Evolutionary conservation across 2,797 vertebrate species (phyloP).

Genomic region (Pyrocephalus nanus): DNA sequence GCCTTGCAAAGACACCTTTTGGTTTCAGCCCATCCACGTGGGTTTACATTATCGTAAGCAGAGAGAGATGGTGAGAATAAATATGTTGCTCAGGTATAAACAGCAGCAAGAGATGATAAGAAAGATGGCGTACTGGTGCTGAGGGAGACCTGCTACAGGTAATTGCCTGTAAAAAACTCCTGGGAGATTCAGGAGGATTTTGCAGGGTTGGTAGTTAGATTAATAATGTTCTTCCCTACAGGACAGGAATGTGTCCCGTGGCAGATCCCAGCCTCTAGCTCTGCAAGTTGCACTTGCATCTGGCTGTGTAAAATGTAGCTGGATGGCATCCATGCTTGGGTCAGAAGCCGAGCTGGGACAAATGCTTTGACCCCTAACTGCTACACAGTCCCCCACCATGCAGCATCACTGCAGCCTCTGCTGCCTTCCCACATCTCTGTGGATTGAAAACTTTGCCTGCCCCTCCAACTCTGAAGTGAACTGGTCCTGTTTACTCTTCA

Average conservation of each 20-base stretch:
- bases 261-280: not conserved
- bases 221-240: not conserved
- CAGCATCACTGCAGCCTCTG: not conserved
- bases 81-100: not conserved
- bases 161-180: not conserved
- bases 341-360: not conserved
- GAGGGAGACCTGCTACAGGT: not conserved
- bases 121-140: not conserved
- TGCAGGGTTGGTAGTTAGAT: not conserved
- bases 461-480: not conserved
- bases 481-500: not conserved
- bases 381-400: fast-evolving
- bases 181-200: not conserved
- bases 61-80: not conserved
- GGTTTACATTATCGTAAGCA: not conserved
- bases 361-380: fast-evolving
- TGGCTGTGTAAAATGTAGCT: not conserved
- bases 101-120: not conserved
- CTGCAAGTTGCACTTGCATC: not conserved
- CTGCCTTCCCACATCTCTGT: not conserved
- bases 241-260: not conserved
- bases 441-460: not conserved
- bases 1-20: not conserved
- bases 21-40: not conserved
- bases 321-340: fast-evolving